Percentiles rank a stretch among this genome's conserved stretches.
These are phyloP conservation scores for Athene cunicularia DNA, from an alignment of 2,113 vertebrate species.

Conservation along the genomic window DNA sequence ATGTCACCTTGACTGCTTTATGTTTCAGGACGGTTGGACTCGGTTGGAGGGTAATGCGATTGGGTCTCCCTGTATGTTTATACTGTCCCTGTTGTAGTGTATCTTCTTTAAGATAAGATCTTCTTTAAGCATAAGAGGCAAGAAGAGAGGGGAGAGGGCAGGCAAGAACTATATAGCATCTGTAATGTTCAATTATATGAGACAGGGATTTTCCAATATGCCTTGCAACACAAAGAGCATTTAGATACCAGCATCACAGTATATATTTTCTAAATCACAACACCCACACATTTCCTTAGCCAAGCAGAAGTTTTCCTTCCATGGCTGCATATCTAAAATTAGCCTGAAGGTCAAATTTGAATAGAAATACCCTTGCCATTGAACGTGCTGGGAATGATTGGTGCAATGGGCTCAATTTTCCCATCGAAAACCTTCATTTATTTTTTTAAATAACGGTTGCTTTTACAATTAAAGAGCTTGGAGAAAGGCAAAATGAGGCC, in stretches of 20 bases:
- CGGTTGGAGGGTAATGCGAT: background rate
- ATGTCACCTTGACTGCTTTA: background rate
- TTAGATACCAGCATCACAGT: background rate
- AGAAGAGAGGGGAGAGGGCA: conserved; percentile 6
- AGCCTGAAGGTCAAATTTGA: conserved; percentile 63
- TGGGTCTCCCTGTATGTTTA: background rate
- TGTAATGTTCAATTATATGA: background rate
- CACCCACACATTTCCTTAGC: conserved; percentile 47
- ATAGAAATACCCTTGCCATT: conserved; percentile 25
- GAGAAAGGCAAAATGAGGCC: background rate
- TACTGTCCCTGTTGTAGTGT: background rate
- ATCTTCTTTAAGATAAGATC: background rate
- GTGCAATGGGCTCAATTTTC: conserved; percentile 39
- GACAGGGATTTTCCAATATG: conserved; percentile 24
- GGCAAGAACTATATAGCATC: background rate
- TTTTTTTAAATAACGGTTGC: conserved; percentile 47
- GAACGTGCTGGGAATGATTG: conserved; percentile 6
- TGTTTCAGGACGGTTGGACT: background rate
- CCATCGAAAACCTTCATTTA: conserved; percentile 13
- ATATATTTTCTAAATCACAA: conserved; percentile 48
- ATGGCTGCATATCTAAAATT: conserved; percentile 20
- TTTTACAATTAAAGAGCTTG: conserved; percentile 38
- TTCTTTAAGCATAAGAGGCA: background rate
- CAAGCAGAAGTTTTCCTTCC: conserved; percentile 54
- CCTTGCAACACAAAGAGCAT: conserved; percentile 24